These are phyloP conservation scores for Caenorhabditis panamensis DNA, from an alignment of 2,888 invertebrate species.

Conservation along the genomic window DNA sequence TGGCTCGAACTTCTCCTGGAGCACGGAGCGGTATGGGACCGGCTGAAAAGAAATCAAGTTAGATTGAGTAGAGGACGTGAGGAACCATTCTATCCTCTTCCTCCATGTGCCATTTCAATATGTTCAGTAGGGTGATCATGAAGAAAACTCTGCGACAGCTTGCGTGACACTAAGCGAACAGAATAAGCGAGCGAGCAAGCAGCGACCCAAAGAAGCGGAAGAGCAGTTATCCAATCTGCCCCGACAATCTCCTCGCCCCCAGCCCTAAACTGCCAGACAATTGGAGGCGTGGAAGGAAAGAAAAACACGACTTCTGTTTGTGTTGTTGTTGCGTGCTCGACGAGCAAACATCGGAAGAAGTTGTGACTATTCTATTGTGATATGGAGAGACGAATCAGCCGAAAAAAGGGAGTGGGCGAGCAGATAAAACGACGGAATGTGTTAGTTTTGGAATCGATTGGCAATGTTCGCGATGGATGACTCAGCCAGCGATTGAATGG, in stretches of 20 bases:
- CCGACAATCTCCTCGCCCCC: slow-evolving; percentile 35
- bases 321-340: slow-evolving; percentile 2
- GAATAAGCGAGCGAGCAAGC: slow-evolving; percentile 49
- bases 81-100: slow-evolving; percentile 50
- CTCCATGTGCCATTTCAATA: slow-evolving; percentile 65
- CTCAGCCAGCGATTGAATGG: not conserved
- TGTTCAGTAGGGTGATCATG: slow-evolving; percentile 65
- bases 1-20: slow-evolving; percentile 79
- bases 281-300: slow-evolving; percentile 15
- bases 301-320: slow-evolving; percentile 8
- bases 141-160: slow-evolving; percentile 16
- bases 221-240: slow-evolving; percentile 46
- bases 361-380: slow-evolving; percentile 16
- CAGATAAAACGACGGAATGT: slow-evolving; percentile 25
- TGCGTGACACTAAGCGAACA: slow-evolving; percentile 49
- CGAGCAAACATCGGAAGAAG: slow-evolving; percentile 23
- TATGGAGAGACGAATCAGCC: slow-evolving; percentile 25
- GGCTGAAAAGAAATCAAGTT: slow-evolving; percentile 67
- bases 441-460: slow-evolving; percentile 3
- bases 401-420: slow-evolving; percentile 24
- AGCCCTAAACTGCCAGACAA: slow-evolving; percentile 6
- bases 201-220: slow-evolving; percentile 33
- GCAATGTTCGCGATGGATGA: not conserved
- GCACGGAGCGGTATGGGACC: slow-evolving; percentile 79
- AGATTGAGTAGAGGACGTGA: not conserved